Evolutionary conservation across 2,888 invertebrate genomes (phyloP), one percentile per base, ranked within the genome.

Genomic region (Cephus pulcher): DNA sequence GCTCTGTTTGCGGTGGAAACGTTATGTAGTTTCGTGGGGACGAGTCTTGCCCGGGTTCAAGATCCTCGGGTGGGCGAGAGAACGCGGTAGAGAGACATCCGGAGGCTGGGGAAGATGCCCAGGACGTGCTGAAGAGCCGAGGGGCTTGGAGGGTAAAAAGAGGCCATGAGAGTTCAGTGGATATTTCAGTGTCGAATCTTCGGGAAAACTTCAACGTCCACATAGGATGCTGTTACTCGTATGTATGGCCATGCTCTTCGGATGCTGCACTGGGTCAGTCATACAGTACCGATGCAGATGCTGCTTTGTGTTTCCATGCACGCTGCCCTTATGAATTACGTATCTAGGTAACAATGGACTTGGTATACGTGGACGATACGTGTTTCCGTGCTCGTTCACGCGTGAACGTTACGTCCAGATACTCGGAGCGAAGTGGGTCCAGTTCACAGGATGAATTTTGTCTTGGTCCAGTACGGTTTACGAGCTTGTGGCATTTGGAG

Each of bases 1-100:
- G 80, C 75, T 23, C 56, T 9, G 56, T 56, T 56, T 56, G 56
- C 23, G 56, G 56, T 56, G 2, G 56, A 56, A 56, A 56, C 56
- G 23, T 23, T 56, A 56, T 56, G 56, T 9, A 56, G 56, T 56
- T 56, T 56, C 56, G 56, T 56, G 56, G 56, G 56, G 56, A 56
- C 56, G 56, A 56, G 56, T 56, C 56, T 56, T 56, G 56, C 56
- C 23, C 23, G 56, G 56, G 56, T 56, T 56, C 56, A 56, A 56
- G 56, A 56, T 56, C 56, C 56, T 56, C 56, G 56, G 56, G 23
- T 56, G 56, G 56, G 56, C 56, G 56, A 56, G 56, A 56, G 23
- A 56, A 56, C 56, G 56, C 56, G 23, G 23, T 23, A 56, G 56
- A 56, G 56, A 23, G 23, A 56, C 56, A 56, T 56, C 23, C 56